Evolutionary conservation across 2,888 invertebrate species (phyloP).

Genomic region (Amiota minor): DNA sequence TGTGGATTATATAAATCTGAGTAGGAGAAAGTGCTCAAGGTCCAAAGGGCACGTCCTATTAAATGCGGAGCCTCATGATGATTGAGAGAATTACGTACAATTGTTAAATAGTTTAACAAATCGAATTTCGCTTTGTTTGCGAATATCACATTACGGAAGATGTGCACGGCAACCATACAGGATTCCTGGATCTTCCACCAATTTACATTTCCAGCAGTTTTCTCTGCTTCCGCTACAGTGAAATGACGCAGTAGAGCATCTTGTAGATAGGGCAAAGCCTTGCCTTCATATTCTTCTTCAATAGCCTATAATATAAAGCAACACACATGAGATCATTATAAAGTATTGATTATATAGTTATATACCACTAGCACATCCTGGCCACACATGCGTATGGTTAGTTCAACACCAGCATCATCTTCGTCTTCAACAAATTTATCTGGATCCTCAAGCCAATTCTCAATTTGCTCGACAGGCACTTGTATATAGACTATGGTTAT

Average conservation of each 20-base stretch:
- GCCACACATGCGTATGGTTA: conserved; percentile 80
- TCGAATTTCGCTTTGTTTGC: conserved; percentile 71
- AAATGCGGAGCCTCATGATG: conserved; percentile 70
- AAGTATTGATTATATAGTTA: neutral
- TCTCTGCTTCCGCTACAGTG: conserved; percentile 76
- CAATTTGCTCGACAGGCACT: conserved; percentile 80
- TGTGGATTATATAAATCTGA: conserved; percentile 71
- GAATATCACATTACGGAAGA: conserved; percentile 73
- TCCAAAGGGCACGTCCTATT: conserved; percentile 72
- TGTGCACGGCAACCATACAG: conserved; percentile 78
- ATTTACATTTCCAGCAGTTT: conserved; percentile 73
- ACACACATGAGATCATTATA: neutral
- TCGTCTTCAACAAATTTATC: conserved; percentile 82
- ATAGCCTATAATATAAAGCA: conserved; percentile 63
- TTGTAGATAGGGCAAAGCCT: conserved; percentile 76
- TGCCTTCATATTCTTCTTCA: conserved; percentile 76
- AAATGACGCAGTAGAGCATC: conserved; percentile 78
- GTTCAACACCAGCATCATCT: conserved; percentile 78
- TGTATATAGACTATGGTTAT: conserved; percentile 81
- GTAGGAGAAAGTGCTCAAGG: conserved; percentile 71
- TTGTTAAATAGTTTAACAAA: conserved; percentile 70
- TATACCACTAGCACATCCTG: conserved; percentile 78
- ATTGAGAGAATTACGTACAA: conserved; percentile 69
- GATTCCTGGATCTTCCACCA: conserved; percentile 83
- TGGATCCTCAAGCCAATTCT: conserved; percentile 78